Percentiles rank a stretch among this genome's conserved stretches.
Evolutionary conservation across 2,797 vertebrate genomes (phyloP).

Genomic region (Triplophysa bombifrons): DNA sequence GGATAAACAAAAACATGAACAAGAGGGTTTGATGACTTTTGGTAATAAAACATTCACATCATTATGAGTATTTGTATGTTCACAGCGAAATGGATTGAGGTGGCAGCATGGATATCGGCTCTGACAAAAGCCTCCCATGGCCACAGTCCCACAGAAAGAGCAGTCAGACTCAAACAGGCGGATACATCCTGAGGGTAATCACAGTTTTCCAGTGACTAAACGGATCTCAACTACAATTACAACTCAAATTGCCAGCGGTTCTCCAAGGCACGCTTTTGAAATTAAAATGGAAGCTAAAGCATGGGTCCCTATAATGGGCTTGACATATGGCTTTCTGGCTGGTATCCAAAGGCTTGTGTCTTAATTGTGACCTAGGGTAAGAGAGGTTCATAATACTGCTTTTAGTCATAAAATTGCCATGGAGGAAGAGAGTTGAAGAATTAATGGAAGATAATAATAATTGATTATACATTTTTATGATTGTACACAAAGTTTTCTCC

Average conservation of each 20-base stretch:
- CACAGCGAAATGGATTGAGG: constrained; percentile 2
- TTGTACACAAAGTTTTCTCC: not conserved
- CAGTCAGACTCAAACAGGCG: constrained; percentile 28
- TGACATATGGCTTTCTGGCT: constrained; percentile 35
- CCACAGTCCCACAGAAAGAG: constrained; percentile 31
- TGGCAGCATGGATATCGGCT: not conserved
- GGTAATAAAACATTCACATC: constrained; percentile 12
- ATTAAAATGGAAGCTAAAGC: constrained; percentile 45
- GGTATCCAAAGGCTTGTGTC: constrained; percentile 16
- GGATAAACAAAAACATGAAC: constrained; percentile 32
- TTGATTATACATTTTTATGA: not conserved
- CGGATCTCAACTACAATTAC: constrained; percentile 51
- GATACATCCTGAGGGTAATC: constrained; percentile 45
- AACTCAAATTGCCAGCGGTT: constrained; percentile 42
- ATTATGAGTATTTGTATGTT: constrained; percentile 31
- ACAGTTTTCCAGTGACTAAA: constrained; percentile 48
- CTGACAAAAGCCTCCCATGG: constrained; percentile 32
- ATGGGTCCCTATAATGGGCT: constrained; percentile 18
- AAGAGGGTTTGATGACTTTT: constrained; percentile 32
- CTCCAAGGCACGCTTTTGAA: constrained; percentile 43
- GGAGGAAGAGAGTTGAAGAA: not conserved
- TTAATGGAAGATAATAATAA: not conserved
- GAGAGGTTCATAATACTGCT: constrained; percentile 17
- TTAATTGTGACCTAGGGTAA: constrained; percentile 35
- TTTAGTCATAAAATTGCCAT: constrained; percentile 18